These are phyloP conservation scores for Emydoidea blandingii DNA, from an alignment of 2,797 vertebrate genomes.

Conservation along the genomic window DNA sequence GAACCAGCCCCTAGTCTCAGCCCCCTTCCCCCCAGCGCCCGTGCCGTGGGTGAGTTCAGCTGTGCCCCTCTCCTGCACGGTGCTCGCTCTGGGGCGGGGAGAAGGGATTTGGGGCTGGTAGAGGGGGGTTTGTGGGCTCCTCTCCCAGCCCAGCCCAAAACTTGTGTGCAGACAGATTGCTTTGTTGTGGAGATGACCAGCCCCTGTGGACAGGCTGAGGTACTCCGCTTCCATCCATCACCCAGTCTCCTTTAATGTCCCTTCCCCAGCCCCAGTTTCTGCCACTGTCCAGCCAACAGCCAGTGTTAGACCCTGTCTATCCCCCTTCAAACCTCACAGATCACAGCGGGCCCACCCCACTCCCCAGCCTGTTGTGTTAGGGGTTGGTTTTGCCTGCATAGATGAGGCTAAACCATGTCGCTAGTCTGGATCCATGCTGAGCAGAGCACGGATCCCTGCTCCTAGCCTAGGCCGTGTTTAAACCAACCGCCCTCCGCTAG, in stretches of 20 bases:
- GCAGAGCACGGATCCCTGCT: not conserved
- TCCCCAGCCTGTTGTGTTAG: not conserved
- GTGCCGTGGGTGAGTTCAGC: not conserved
- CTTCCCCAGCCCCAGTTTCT: not conserved
- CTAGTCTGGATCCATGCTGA: not conserved
- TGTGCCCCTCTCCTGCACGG: not conserved
- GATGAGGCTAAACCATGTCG: not conserved
- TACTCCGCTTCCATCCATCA: too few relatives aligned
- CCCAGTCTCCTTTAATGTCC: not conserved
- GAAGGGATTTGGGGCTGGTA: not conserved
- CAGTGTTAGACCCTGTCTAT: too few relatives aligned
- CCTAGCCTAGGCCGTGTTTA: not conserved
- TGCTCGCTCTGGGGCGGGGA: not conserved
- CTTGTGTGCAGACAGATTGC: conserved; percentile 1
- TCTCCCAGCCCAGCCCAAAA: not conserved
- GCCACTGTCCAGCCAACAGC: not conserved
- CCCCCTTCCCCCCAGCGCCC: too few relatives aligned
- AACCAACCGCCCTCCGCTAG: not conserved
- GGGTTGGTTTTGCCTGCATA: not conserved
- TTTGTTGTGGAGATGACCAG: not conserved
- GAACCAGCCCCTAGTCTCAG: not conserved
- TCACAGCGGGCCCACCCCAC: too few relatives aligned
- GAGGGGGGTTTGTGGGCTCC: not conserved
- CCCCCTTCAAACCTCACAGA: too few relatives aligned
- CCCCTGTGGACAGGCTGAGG: too few relatives aligned